phyloP scores from a whole-genome alignment of 2,888 invertebrate genomes.

The Nowickia ferox region DNA sequence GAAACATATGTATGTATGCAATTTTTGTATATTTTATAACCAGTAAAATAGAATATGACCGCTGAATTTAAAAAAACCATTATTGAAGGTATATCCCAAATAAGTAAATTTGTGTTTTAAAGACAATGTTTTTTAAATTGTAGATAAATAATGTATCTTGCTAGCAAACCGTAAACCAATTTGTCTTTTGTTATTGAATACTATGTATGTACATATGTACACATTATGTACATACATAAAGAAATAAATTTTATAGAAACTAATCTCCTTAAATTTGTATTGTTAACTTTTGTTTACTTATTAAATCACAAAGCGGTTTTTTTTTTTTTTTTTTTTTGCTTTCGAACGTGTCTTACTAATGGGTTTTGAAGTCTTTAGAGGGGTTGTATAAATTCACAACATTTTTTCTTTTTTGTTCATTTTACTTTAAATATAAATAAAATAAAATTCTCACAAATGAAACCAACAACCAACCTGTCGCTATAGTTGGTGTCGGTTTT shows the following conservation, averaged over 20 bases:
- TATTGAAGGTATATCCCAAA: neutral
- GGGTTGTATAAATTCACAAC: neutral
- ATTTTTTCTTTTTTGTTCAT: neutral
- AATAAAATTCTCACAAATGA: no score
- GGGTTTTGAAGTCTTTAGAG: neutral
- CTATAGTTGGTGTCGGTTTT: no score
- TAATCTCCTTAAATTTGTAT: slow-evolving; percentile 8
- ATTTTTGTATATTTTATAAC: no score
- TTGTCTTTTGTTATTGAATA: neutral
- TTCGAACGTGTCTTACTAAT: neutral
- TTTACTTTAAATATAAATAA: neutral
- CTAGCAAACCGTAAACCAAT: neutral
- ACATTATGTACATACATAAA: no score
- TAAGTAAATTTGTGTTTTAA: neutral
- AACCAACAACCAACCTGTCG: no score
- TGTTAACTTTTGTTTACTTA: slow-evolving; percentile 32
- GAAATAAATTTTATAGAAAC: neutral
- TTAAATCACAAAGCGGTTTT: slow-evolving; percentile 23
- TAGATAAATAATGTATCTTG: neutral
- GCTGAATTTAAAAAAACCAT: no score
- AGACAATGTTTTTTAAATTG: neutral
- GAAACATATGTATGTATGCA: no score
- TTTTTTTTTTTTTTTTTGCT: neutral
- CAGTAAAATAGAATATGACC: no score
- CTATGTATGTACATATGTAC: no score